These are phyloP conservation scores for Tipula vernalis DNA, from an alignment of 2,888 invertebrate species.

Conservation along the genomic window DNA sequence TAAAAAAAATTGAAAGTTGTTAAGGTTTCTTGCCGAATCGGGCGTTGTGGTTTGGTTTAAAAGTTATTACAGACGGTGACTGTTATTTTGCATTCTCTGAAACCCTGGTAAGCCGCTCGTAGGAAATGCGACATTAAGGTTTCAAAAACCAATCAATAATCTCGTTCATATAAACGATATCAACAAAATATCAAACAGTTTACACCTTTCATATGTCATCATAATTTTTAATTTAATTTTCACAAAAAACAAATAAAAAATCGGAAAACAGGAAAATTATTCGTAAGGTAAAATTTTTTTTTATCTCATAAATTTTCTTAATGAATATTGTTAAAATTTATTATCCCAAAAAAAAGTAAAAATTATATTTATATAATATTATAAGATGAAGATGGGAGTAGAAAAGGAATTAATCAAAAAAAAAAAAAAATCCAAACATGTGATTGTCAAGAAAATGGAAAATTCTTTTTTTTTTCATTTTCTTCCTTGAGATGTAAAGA, in stretches of 20 bases:
- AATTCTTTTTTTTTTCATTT: not conserved
- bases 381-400: not conserved
- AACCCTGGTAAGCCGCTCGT: too few species aligned
- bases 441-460: conserved; percentile 4
- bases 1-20: too few species aligned
- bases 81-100: too few species aligned
- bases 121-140: too few species aligned
- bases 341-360: not conserved
- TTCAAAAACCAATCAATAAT: not conserved
- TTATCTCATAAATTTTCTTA: not conserved
- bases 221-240: conserved; percentile 4
- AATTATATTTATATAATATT: not conserved
- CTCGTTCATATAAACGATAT: not conserved
- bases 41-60: too few species aligned
- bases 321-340: conserved; percentile 4
- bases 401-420: not conserved
- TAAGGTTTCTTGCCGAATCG: too few species aligned
- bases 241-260: not conserved
- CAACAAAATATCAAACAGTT: not conserved
- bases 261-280: not conserved
- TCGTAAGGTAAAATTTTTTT: not conserved
- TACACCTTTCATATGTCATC: not conserved
- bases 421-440: not conserved
- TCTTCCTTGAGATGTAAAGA: not conserved
- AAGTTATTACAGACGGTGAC: too few species aligned